phyloP scores from a whole-genome alignment of 1,140 invertebrate species.

The Himalopsyche phryganea region DNA sequence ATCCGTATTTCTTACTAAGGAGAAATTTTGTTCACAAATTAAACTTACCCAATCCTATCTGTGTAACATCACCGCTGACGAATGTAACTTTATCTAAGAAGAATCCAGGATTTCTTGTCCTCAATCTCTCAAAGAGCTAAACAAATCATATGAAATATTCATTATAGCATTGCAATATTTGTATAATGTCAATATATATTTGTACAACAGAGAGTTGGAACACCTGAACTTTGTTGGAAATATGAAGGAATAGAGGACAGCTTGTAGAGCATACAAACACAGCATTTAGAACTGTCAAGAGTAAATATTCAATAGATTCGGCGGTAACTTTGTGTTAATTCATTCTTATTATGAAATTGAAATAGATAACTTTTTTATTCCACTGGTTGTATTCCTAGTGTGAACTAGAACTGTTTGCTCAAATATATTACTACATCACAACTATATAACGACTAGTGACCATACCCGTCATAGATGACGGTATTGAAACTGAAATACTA shows the following conservation, averaged over 20 bases:
- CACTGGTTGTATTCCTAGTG: no score
- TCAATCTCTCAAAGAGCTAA: constrained; percentile 59
- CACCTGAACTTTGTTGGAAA: neutral
- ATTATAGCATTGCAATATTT: neutral
- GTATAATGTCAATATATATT: neutral
- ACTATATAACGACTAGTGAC: no score
- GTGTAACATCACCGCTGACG: constrained; percentile 73
- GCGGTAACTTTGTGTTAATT: no score
- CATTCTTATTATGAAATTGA: no score
- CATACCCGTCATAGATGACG: no score
- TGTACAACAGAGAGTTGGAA: neutral
- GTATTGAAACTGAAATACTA: no score
- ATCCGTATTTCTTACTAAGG: neutral
- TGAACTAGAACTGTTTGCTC: no score
- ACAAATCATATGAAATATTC: constrained; percentile 16
- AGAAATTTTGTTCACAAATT: neutral
- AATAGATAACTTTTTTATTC: no score
- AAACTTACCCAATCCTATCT: constrained; percentile 57
- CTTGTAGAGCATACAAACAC: neutral
- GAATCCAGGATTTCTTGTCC: constrained; percentile 49
- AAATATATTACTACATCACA: no score
- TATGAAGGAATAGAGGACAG: neutral
- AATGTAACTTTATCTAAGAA: constrained; percentile 68
- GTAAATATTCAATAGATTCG: no score
- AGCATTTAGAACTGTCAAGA: neutral